Evolutionary conservation across 2,113 vertebrate genomes (phyloP), one percentile per base, ranked within the genome.

Genomic region (Labeo rohita): DNA sequence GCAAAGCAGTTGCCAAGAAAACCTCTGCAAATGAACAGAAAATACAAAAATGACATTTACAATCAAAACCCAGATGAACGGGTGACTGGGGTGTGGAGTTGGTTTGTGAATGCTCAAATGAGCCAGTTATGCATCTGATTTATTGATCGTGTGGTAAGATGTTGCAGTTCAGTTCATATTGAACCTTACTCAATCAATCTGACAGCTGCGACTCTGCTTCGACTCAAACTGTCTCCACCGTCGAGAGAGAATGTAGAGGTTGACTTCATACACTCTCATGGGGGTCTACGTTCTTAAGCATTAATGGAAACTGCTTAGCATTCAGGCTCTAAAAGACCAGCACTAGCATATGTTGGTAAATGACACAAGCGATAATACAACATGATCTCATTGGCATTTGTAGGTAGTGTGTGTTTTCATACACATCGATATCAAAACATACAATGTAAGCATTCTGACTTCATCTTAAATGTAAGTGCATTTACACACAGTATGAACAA

Each of bases 151-250:
- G 85, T 77, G 85, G 77, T 65, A 87, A 85, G 72, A 82, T 77
- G 88, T 89, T 89, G 78, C 85, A 89, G 88, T 85, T 85, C 59
- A 87, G 72, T 89, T 89, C 85, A 84, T 87, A 82, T 73, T 78
- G 86, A 87, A 85, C 82, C 82, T 74, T 63, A 73, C 82, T 89
- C 86, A 85, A 81, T 87, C 84, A 87, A 85, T 75, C 72, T 89
- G 86, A 87, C 83, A 87, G 78, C 72, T n/a, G n/a, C 15, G 80
- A 86, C 84, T 68, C 79, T 47, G 52, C 61, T 16, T n/a, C 21
- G 65, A 88, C 84, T 76, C 80, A 36, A 80, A 47, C 84, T 18
- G 66, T 78, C 84, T 80, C 66, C 65, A 85, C 28, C 63, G 4
- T 66, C 21, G 50, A 85, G 36, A 45, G 21, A 43, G 65, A 59